Percentiles rank a stretch among this genome's conserved stretches.
These are phyloP conservation scores for Leptothorax acervorum DNA, from an alignment of 2,888 invertebrate species.

Conservation along the genomic window DNA sequence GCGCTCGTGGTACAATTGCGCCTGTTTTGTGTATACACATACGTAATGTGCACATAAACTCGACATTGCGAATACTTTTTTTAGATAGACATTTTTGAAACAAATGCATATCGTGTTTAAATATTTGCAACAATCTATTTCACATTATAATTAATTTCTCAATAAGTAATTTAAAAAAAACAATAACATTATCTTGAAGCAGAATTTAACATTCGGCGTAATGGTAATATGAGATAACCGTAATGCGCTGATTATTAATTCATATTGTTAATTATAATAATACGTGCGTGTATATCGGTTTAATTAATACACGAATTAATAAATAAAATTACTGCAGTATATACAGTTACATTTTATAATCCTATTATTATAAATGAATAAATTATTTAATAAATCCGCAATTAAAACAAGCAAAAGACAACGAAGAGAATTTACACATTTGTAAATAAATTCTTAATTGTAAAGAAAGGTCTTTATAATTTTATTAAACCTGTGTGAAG, in stretches of 20 bases:
- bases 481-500: neutral
- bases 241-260: slow-evolving; percentile 34
- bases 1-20: neutral
- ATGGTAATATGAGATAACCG: slow-evolving; percentile 2
- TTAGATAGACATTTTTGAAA: neutral
- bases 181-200: neutral
- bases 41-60: too few relatives aligned
- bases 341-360: slow-evolving; percentile 8
- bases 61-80: neutral
- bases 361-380: slow-evolving; percentile 5
- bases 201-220: neutral
- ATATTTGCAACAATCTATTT: neutral
- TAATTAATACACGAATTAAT: slow-evolving; percentile 29
- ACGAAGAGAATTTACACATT: neutral
- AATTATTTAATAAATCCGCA: neutral
- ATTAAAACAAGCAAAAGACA: neutral
- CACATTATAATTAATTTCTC: neutral
- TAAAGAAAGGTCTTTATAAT: neutral
- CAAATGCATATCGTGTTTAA: neutral
- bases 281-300: neutral
- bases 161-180: neutral
- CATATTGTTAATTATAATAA: slow-evolving; percentile 38
- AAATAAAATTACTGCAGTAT: slow-evolving; percentile 8
- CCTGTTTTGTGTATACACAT: neutral
- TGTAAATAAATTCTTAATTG: neutral